phyloP scores from a whole-genome alignment of 2,113 vertebrate genomes.

The Dendrocopos noguchii region DNA sequence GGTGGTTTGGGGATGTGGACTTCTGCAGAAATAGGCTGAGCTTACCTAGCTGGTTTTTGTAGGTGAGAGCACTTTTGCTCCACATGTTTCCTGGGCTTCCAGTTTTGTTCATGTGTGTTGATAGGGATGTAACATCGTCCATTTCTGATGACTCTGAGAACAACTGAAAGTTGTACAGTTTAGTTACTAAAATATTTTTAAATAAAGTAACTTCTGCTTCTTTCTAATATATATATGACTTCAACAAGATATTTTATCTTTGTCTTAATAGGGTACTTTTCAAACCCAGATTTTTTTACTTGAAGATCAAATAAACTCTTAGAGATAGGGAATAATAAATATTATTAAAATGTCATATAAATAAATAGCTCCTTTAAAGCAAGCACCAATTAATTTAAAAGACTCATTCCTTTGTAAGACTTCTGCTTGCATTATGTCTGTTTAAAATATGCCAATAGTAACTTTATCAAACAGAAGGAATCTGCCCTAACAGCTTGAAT shows the following conservation, averaged over 20 bases:
- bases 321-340: slow-evolving; percentile 36
- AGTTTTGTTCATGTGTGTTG: background rate
- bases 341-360: background rate
- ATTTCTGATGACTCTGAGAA: background rate
- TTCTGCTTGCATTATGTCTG: background rate
- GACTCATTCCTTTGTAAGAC: background rate
- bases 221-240: background rate
- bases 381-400: background rate
- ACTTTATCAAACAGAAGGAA: background rate
- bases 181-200: background rate
- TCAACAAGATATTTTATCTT: background rate
- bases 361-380: slow-evolving; percentile 15
- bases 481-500: background rate
- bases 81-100: background rate
- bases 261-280: slow-evolving; percentile 21
- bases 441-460: slow-evolving; percentile 7
- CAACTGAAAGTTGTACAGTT: background rate
- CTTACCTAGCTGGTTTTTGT: background rate
- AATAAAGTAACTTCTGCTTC: background rate
- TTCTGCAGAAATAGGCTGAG: background rate
- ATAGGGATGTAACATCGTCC: background rate
- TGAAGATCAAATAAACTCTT: slow-evolving; percentile 22
- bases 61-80: background rate
- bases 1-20: background rate
- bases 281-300: slow-evolving; percentile 24